Conservation (phyloP, 2,888 invertebrate species). For the Drosophila pullipes region DNA sequence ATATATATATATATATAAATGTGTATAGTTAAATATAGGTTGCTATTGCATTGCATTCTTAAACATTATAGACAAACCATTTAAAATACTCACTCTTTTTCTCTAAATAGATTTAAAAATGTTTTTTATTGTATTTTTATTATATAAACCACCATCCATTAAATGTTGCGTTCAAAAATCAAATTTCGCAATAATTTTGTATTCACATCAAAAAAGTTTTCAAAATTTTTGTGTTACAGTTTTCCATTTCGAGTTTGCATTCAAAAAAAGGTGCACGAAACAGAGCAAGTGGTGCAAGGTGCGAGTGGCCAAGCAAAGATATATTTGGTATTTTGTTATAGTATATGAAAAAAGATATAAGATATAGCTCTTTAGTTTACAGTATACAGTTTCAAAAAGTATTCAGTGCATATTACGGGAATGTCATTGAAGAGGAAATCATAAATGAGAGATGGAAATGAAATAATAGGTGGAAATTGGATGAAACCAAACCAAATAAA, state of each 20-base stretch:
- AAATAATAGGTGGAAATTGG: conserved; percentile 7
- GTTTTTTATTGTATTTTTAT: conserved; percentile 60
- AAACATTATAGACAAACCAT: conserved; percentile 79
- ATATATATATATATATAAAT: conserved; percentile 14
- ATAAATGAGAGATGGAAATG: conserved; percentile 9
- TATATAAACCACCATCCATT: conserved; percentile 76
- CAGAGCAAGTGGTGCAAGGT: conserved; percentile 81
- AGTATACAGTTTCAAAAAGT: conserved; percentile 72
- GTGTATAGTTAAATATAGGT: conserved; percentile 38
- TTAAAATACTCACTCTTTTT: conserved; percentile 85
- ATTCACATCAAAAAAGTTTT: conserved; percentile 80
- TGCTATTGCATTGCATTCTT: conserved; percentile 73
- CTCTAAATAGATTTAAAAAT: conserved; percentile 82
- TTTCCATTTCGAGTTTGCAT: conserved; percentile 80
- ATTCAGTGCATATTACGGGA: conserved; percentile 56
- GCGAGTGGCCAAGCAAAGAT: conserved; percentile 83
- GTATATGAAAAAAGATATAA: conserved; percentile 81
- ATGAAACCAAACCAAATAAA: conserved; percentile 11
- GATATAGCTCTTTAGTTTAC: conserved; percentile 80
- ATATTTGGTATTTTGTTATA: conserved; percentile 63
- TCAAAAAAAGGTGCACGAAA: conserved; percentile 82
- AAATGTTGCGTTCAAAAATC: conserved; percentile 82
- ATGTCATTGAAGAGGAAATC: conserved; percentile 8
- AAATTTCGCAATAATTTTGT: conserved; percentile 78
- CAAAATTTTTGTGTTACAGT: conserved; percentile 67